Evolutionary conservation across 1,140 invertebrate genomes (phyloP).

Genomic region (Drosophila lowei): DNA sequence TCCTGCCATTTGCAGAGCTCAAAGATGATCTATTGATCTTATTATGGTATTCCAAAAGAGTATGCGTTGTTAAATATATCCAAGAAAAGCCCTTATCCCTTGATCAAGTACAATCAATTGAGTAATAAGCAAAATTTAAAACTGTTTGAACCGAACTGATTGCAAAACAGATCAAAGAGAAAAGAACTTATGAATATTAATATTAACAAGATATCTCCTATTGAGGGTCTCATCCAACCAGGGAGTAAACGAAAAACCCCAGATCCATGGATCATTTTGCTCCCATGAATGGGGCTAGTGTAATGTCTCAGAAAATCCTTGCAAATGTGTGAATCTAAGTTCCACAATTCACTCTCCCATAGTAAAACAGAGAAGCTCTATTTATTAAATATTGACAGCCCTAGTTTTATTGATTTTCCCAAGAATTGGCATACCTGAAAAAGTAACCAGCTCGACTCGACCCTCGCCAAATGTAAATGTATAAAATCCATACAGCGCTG

Average conservation of each 20-base stretch:
- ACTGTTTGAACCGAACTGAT: background rate
- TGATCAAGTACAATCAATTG: background rate
- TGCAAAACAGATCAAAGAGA: background rate
- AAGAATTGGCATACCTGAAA: slow-evolving; percentile 32
- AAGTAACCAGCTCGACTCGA: slow-evolving; percentile 19
- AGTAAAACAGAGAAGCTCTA: slow-evolving; percentile 27
- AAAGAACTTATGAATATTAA: background rate
- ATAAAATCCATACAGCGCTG: slow-evolving; percentile 47
- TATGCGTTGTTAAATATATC: no score
- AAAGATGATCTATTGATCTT: background rate
- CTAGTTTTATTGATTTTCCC: slow-evolving; percentile 44
- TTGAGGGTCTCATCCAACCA: no score
- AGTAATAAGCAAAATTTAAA: no score
- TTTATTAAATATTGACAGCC: slow-evolving; percentile 37
- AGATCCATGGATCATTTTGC: no score
- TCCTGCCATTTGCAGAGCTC: background rate
- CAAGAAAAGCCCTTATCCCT: background rate
- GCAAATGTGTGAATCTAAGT: no score
- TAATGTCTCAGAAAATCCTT: no score
- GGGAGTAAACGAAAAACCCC: no score
- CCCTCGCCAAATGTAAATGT: slow-evolving; percentile 58
- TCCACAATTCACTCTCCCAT: background rate
- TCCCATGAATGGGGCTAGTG: no score
- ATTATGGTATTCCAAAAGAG: background rate
- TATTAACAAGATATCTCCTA: background rate